A percentile compares a stretch with the other conserved stretches of the same genome.
Conservation (phyloP, 1,140 invertebrate genomes). For the Papilio polyxenes region DNA sequence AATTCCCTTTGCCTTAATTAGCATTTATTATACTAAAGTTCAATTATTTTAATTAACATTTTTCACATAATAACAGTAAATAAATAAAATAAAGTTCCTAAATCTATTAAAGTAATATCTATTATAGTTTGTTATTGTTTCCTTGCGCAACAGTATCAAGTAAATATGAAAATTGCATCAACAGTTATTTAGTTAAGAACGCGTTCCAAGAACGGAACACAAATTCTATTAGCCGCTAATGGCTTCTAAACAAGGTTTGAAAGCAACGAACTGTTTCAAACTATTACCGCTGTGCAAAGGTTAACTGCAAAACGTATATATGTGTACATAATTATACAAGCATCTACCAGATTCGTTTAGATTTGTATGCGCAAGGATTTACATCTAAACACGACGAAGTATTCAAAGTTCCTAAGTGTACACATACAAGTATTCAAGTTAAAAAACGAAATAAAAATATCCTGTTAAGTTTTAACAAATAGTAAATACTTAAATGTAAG, state of each 20-base stretch:
- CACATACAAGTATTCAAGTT: too few species aligned
- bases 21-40: too few species aligned
- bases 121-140: neutral
- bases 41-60: too few species aligned
- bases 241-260: conserved; percentile 28
- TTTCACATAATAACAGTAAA: too few species aligned
- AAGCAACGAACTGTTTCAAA: conserved; percentile 31
- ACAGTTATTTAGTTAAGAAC: conserved; percentile 2
- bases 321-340: neutral
- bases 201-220: conserved; percentile 31
- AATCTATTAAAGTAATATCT: neutral
- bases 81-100: too few species aligned
- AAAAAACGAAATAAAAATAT: too few species aligned
- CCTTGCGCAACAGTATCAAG: neutral
- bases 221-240: conserved; percentile 37
- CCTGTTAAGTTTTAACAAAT: too few species aligned
- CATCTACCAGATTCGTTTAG: neutral
- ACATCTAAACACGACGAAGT: too few species aligned
- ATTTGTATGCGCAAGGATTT: neutral
- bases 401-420: too few species aligned
- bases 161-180: conserved; percentile 23
- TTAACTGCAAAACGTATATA: neutral
- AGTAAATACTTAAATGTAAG: too few species aligned
- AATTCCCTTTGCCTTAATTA: too few species aligned
- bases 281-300: conserved; percentile 24